phyloP scores from a whole-genome alignment of 2,113 vertebrate genomes.

The Boleophthalmus pectinirostris region DNA sequence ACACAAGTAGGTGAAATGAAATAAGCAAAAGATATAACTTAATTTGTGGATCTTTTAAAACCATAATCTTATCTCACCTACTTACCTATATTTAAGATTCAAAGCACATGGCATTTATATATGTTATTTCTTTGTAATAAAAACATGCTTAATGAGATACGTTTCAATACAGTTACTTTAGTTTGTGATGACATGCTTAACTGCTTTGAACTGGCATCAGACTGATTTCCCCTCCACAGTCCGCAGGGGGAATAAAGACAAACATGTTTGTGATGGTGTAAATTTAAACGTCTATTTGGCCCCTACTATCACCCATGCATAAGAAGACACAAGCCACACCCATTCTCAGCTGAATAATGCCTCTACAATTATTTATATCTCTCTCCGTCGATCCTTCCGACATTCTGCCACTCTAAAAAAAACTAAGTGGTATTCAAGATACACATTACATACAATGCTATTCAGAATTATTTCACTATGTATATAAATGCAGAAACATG shows the following conservation, averaged over 20 bases:
- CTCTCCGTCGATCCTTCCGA: conserved; percentile 58
- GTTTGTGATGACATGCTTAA: conserved; percentile 42
- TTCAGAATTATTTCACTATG: neutral
- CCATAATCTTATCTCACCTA: neutral
- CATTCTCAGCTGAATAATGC: conserved; percentile 60
- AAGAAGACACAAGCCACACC: conserved; percentile 27
- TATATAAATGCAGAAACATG: neutral
- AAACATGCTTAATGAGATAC: too few relatives aligned
- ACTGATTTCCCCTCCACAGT: conserved; percentile 54
- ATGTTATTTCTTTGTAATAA: too few relatives aligned
- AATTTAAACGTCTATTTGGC: conserved; percentile 75
- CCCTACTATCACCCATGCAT: conserved; percentile 41
- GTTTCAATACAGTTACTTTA: neutral
- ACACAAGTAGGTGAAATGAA: conserved; percentile 69
- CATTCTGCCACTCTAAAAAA: conserved; percentile 69
- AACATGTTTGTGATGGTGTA: conserved; percentile 80
- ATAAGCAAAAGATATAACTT: conserved; percentile 24
- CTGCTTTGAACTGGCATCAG: conserved; percentile 73
- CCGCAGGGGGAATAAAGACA: conserved; percentile 73
- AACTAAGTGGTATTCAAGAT: conserved; percentile 52
- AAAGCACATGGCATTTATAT: too few relatives aligned
- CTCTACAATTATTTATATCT: conserved; percentile 48
- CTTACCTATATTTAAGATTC: neutral
- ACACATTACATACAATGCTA: neutral
- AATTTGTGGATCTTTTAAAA: neutral